Percentiles rank a stretch among this genome's conserved stretches.
Evolutionary conservation across 2,797 vertebrate species (phyloP).

Genomic region (Sebastes kiyomatsui): DNA sequence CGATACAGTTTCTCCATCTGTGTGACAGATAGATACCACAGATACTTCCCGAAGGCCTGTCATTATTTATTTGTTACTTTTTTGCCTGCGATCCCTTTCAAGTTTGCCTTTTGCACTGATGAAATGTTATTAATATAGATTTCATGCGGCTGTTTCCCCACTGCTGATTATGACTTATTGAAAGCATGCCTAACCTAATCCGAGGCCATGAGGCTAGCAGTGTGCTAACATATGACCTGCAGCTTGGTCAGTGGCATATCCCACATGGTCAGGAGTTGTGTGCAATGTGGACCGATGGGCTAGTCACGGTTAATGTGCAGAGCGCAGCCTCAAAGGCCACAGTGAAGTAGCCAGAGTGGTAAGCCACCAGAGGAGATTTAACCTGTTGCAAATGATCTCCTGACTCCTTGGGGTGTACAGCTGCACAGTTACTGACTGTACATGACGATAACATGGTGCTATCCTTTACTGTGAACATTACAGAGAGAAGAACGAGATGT

Average conservation of each 20-base stretch:
- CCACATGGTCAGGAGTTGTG: conserved; percentile 36
- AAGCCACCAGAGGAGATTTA: conserved; percentile 22
- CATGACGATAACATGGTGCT: background rate
- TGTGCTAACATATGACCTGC: conserved; percentile 29
- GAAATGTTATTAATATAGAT: conserved; percentile 45
- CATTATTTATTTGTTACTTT: conserved; percentile 58
- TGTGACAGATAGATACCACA: conserved; percentile 61
- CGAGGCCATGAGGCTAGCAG: conserved; percentile 13
- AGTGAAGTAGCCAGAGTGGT: conserved; percentile 14
- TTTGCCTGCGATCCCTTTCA: conserved; percentile 49
- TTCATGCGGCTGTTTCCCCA: conserved; percentile 47
- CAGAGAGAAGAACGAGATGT: background rate
- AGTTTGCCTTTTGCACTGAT: conserved; percentile 25
- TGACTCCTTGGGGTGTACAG: background rate
- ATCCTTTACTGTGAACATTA: background rate
- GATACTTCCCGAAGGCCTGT: conserved; percentile 50
- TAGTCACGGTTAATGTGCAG: conserved; percentile 41
- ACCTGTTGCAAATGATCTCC: conserved; percentile 14
- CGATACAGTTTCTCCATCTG: conserved; percentile 65
- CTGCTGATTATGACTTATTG: conserved; percentile 38
- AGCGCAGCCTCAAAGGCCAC: conserved; percentile 27
- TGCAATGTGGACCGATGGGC: conserved; percentile 18
- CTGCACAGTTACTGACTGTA: background rate
- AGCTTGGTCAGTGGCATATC: conserved; percentile 52
- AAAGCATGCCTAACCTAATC: conserved; percentile 40